phyloP scores from a whole-genome alignment of 2,113 vertebrate species.

The Gopherus flavomarginatus region DNA sequence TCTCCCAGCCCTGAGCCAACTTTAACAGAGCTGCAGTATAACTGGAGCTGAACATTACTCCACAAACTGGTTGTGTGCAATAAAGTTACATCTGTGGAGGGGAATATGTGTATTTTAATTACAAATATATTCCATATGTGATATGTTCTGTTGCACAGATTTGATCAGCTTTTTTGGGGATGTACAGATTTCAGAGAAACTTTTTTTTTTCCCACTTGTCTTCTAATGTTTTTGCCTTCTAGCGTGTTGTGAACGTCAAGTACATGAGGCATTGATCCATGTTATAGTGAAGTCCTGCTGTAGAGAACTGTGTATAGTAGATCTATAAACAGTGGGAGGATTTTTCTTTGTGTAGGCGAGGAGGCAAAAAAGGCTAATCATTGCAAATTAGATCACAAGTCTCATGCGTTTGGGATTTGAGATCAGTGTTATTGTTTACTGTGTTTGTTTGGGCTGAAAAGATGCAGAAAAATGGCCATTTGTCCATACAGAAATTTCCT shows the following conservation, averaged over 20 bases:
- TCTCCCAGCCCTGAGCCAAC: slow-evolving; percentile 18
- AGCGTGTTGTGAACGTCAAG: background rate
- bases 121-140: background rate
- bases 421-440: background rate
- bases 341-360: background rate
- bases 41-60: slow-evolving; percentile 34
- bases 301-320: background rate
- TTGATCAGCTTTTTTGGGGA: background rate
- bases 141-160: background rate
- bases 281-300: background rate
- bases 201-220: background rate
- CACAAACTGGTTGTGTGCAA: background rate
- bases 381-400: background rate
- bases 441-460: background rate
- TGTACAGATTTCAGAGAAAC: background rate
- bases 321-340: background rate
- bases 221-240: background rate
- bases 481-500: background rate
- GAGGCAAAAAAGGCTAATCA: background rate
- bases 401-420: background rate
- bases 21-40: slow-evolving; percentile 27
- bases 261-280: background rate
- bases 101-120: background rate
- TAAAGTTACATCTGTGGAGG: background rate
- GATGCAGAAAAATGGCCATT: background rate